These are phyloP conservation scores for Chloropsis cyanopogon DNA, from an alignment of 2,113 vertebrate species.

Conservation along the genomic window DNA sequence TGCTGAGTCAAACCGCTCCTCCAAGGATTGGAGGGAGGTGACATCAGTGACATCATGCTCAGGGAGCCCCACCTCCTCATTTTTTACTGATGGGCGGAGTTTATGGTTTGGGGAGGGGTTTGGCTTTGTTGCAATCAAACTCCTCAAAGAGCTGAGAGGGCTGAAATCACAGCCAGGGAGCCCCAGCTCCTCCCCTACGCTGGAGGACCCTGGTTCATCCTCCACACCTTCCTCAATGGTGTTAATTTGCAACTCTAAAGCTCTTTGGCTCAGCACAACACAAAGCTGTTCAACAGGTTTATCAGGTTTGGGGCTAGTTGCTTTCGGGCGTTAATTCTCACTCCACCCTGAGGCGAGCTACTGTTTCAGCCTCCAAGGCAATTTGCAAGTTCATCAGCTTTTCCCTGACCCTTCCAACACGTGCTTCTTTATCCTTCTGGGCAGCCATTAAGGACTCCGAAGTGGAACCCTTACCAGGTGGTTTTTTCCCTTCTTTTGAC, in stretches of 20 bases:
- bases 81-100: not conserved
- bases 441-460: not conserved
- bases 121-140: not conserved
- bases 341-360: not conserved
- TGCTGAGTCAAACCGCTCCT: not conserved
- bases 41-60: not conserved
- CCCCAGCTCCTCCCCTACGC: not conserved
- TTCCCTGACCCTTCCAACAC: not conserved
- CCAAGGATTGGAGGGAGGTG: not conserved
- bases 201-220: not conserved
- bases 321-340: not conserved
- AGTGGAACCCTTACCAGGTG: not conserved
- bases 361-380: not conserved
- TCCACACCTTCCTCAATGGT: not conserved
- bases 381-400: not conserved
- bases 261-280: not conserved
- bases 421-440: not conserved
- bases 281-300: not conserved
- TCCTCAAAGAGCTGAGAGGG: no score
- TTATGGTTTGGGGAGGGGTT: not conserved
- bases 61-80: not conserved
- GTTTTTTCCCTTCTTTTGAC: not conserved
- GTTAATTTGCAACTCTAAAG: not conserved
- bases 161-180: not conserved
- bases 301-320: not conserved